Evolutionary conservation across 2,888 invertebrate species (phyloP).

Genomic region (Ichneumon xanthorius): DNA sequence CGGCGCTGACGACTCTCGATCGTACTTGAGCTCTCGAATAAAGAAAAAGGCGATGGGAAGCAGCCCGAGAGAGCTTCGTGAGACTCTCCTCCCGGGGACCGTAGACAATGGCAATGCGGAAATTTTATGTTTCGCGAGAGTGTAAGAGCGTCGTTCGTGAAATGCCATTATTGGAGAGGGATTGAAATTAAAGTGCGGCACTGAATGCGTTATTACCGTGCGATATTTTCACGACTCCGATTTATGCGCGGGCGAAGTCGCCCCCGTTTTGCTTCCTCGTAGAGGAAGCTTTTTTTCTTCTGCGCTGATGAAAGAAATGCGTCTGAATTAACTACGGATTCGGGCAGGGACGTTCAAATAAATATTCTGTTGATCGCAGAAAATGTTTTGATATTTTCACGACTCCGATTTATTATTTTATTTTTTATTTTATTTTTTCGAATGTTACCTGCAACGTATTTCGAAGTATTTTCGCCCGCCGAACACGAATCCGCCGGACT

Average conservation of each 20-base stretch:
- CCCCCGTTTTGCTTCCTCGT: no score
- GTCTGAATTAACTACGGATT: no score
- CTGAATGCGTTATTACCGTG: not conserved
- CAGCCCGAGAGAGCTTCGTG: not conserved
- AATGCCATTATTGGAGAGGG: not conserved
- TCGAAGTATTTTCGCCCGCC: no score
- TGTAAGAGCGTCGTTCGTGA: not conserved
- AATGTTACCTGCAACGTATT: no score
- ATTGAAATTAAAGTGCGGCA: not conserved
- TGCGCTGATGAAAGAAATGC: no score
- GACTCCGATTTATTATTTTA: no score
- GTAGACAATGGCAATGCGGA: slow-evolving; percentile 9
- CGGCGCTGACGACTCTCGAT: slow-evolving; percentile 18
- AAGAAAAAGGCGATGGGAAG: slow-evolving; percentile 11
- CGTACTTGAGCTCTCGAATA: slow-evolving; percentile 28
- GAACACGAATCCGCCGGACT: no score
- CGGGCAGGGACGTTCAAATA: no score
- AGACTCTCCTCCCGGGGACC: not conserved
- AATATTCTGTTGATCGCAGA: no score
- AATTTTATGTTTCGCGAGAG: not conserved
- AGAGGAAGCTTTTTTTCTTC: no score
- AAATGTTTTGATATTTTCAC: no score
- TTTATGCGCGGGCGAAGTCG: not conserved
- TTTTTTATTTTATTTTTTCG: no score
- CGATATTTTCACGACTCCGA: not conserved